Evolutionary conservation across 2,888 invertebrate species (phyloP).

Genomic region (Abrostola tripartita): DNA sequence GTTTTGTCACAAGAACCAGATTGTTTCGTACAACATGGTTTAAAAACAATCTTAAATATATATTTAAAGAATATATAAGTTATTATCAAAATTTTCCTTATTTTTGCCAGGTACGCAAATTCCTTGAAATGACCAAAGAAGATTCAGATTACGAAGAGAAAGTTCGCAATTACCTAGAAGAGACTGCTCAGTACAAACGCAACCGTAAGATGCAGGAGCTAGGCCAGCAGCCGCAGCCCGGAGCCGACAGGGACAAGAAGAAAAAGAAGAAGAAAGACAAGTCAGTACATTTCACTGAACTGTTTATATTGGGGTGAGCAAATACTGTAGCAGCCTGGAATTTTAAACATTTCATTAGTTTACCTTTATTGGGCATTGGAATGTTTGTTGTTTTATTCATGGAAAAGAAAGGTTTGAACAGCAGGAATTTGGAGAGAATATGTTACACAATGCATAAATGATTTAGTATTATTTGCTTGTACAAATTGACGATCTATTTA

Average conservation of each 20-base stretch:
- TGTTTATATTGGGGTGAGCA: constrained; percentile 47
- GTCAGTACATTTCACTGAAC: constrained; percentile 69
- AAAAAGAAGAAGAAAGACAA: constrained; percentile 88
- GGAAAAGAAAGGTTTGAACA: too few relatives aligned
- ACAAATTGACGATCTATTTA: too few relatives aligned
- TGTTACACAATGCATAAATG: too few relatives aligned
- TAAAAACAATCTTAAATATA: too few relatives aligned
- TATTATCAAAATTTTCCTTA: not conserved
- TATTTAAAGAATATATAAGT: not conserved
- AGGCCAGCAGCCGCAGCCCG: constrained; percentile 87
- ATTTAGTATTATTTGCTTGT: too few relatives aligned
- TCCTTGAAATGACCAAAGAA: constrained; percentile 93
- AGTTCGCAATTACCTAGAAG: constrained; percentile 94
- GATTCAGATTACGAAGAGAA: constrained; percentile 96
- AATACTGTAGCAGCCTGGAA: constrained; percentile 10
- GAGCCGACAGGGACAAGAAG: constrained; percentile 83
- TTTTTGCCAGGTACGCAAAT: constrained; percentile 89
- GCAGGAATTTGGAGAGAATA: too few relatives aligned
- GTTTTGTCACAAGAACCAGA: too few relatives aligned
- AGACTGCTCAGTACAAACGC: constrained; percentile 93
- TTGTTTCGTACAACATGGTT: too few relatives aligned
- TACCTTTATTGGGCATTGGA: too few relatives aligned
- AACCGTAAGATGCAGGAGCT: constrained; percentile 91
- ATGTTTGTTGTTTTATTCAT: too few relatives aligned
- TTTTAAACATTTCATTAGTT: not conserved